A percentile compares a stretch with the other conserved stretches of the same genome.
These are phyloP conservation scores for Euschistus heros DNA, from an alignment of 1,140 invertebrate species.

Conservation along the genomic window DNA sequence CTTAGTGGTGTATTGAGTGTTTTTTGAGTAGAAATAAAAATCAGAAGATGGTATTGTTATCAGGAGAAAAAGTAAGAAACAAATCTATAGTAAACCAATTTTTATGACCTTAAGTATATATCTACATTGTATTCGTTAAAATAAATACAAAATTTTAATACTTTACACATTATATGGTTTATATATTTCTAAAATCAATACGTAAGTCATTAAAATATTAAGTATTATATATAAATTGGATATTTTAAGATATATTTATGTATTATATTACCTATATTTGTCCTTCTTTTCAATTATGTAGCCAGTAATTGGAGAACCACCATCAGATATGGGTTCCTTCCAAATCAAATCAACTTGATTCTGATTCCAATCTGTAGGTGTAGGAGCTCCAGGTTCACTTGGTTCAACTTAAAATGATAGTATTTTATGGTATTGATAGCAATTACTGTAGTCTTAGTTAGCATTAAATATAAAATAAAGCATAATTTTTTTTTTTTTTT, in stretches of 20 bases:
- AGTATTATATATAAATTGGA: too few relatives aligned
- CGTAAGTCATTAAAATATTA: too few relatives aligned
- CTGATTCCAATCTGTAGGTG: constrained; percentile 83
- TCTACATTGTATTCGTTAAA: too few relatives aligned
- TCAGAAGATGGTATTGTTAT: too few relatives aligned
- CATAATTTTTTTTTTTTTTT: neutral
- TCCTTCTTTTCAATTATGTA: constrained; percentile 97
- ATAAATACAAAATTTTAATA: neutral
- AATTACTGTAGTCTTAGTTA: neutral
- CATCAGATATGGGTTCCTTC: constrained; percentile 70
- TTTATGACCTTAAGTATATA: too few relatives aligned
- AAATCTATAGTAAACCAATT: too few relatives aligned
- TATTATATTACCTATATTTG: constrained; percentile 55
- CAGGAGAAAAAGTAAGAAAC: too few relatives aligned
- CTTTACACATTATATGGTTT: neutral
- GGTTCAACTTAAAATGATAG: constrained; percentile 49
- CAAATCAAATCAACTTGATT: constrained; percentile 82
- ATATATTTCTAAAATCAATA: too few relatives aligned
- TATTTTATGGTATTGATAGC: neutral
- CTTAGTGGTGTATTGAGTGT: too few relatives aligned
- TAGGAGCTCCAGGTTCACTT: constrained; percentile 70
- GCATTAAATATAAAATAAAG: neutral
- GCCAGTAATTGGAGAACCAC: constrained; percentile 82
- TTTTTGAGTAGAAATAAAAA: too few relatives aligned
- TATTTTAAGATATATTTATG: too few relatives aligned